Conservation (phyloP, 2,113 vertebrate genomes). For the Tichodroma muraria region DNA sequence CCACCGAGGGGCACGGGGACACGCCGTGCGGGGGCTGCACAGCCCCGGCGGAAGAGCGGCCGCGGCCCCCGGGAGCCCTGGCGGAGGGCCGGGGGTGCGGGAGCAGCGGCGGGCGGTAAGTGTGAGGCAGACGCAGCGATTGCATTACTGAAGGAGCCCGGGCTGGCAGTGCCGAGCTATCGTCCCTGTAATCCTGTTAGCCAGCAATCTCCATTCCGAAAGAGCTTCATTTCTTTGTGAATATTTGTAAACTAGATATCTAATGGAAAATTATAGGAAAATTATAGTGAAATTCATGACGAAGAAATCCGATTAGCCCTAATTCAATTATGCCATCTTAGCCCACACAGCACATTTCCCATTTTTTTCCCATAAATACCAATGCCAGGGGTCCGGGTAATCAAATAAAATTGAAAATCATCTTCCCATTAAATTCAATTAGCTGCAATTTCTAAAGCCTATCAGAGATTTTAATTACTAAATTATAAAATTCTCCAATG, state of each 20-base stretch:
- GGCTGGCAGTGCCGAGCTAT: slow-evolving; percentile 77
- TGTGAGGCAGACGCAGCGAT: slow-evolving; percentile 72
- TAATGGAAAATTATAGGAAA: slow-evolving; percentile 99
- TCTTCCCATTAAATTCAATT: slow-evolving; percentile 99
- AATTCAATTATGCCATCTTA: slow-evolving; percentile 99
- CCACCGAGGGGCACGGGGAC: neutral
- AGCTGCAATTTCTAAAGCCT: slow-evolving; percentile 99
- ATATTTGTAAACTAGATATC: slow-evolving; percentile 99
- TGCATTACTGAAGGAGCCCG: slow-evolving; percentile 71
- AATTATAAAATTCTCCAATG: slow-evolving; percentile 99
- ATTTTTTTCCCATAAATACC: slow-evolving; percentile 99
- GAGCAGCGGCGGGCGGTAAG: slow-evolving; percentile 66
- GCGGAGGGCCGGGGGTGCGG: slow-evolving; percentile 50
- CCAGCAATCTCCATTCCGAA: slow-evolving; percentile 99
- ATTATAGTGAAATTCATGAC: slow-evolving; percentile 99
- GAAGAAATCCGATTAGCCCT: slow-evolving; percentile 99
- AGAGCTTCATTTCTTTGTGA: slow-evolving; percentile 96
- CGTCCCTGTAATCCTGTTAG: slow-evolving; percentile 98
- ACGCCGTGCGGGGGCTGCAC: neutral
- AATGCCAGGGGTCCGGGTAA: slow-evolving; percentile 99
- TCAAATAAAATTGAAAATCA: slow-evolving; percentile 99
- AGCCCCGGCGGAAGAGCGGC: too few species aligned
- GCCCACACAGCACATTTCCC: slow-evolving; percentile 99
- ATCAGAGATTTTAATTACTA: slow-evolving; percentile 99
- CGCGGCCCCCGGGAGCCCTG: neutral